Conservation (phyloP, 2,113 vertebrate genomes). For the Phylloscopus trochiloides region DNA sequence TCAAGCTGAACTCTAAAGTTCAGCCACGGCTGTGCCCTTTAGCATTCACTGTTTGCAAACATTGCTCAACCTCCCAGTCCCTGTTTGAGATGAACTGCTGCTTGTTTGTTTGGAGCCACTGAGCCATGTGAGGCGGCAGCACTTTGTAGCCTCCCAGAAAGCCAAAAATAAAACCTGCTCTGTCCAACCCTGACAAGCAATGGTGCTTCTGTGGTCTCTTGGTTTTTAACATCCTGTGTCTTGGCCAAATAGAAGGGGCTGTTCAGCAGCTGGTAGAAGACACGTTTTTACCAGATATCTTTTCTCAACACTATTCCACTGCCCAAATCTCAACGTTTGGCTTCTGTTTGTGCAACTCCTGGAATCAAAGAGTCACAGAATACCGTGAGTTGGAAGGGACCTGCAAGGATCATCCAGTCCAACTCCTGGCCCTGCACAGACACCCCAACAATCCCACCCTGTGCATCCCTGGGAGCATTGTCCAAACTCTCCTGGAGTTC, state of each 20-base stretch:
- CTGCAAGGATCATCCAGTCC: rapidly evolving
- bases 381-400: not conserved
- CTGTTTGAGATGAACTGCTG: not conserved
- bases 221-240: not conserved
- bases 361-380: not conserved
- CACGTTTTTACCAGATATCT: rapidly evolving
- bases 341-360: not conserved
- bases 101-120: not conserved
- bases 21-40: not conserved
- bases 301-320: not conserved
- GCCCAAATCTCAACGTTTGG: not conserved
- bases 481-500: rapidly evolving
- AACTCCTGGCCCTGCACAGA: not conserved
- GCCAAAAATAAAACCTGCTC: not conserved
- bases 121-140: not conserved
- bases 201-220: not conserved
- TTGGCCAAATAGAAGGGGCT: not conserved
- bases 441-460: not conserved
- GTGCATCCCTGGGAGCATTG: rapidly evolving
- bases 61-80: conserved; percentile 9
- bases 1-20: not conserved
- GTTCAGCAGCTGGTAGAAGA: not conserved
- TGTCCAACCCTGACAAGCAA: not conserved
- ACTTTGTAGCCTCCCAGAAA: not conserved
- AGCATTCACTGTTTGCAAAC: conserved; percentile 14